These are phyloP conservation scores for Rhyacichthys aspro DNA, from an alignment of 2,797 vertebrate genomes.

Conservation along the genomic window DNA sequence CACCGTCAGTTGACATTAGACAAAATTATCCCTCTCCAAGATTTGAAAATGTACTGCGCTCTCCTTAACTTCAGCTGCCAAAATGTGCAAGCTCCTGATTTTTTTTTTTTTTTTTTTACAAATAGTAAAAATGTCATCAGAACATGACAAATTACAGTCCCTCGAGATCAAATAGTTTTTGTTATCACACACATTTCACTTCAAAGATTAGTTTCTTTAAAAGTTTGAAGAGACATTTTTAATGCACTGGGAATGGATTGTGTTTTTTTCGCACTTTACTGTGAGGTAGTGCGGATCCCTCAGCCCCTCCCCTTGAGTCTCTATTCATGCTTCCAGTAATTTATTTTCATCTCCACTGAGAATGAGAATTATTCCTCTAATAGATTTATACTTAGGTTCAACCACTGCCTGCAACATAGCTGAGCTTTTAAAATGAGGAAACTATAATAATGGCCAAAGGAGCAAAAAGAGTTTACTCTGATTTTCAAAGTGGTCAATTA, in stretches of 20 bases:
- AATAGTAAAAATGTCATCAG: no score
- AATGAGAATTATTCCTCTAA: conserved; percentile 50
- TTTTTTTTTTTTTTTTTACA: no score
- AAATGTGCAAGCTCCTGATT: no score
- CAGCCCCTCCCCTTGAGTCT: conserved; percentile 19
- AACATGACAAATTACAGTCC: no score
- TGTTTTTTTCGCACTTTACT: neutral
- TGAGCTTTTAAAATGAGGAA: conserved; percentile 45
- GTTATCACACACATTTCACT: no score
- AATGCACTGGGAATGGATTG: neutral
- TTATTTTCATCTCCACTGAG: conserved; percentile 56
- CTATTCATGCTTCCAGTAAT: conserved; percentile 39
- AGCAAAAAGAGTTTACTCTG: conserved; percentile 10
- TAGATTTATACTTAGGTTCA: conserved; percentile 48
- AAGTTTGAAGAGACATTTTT: neutral
- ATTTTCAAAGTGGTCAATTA: conserved; percentile 16
- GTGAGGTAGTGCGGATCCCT: conserved; percentile 3
- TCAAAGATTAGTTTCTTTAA: neutral
- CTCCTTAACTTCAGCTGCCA: no score
- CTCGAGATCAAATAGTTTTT: no score
- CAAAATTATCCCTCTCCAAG: no score
- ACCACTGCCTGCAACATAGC: conserved; percentile 38
- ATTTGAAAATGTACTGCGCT: no score
- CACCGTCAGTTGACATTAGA: no score
- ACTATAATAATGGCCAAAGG: conserved; percentile 17